Conservation (phyloP, 1,140 invertebrate genomes). For the Aphaenogaster floridana region DNA sequence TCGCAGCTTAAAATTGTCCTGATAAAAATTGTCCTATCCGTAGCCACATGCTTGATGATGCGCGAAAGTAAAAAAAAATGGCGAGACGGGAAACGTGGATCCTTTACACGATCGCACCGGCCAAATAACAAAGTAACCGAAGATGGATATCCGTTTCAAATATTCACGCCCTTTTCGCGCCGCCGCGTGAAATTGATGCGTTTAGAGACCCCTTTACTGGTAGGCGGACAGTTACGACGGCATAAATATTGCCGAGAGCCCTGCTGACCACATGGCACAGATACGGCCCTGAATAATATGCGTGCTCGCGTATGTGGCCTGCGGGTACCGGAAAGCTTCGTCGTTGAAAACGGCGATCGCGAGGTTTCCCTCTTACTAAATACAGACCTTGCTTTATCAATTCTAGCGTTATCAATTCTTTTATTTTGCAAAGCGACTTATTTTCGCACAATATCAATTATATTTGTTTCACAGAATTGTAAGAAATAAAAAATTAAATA, state of each 20-base stretch:
- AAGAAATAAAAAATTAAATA: background rate
- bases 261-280: conserved; percentile 84
- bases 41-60: background rate
- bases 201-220: conserved; percentile 85
- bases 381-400: background rate
- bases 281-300: conserved; percentile 77
- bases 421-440: background rate
- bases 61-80: conserved; percentile 35
- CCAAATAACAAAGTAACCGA: conserved; percentile 83
- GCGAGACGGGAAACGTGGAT: conserved; percentile 64
- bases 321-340: conserved; percentile 64
- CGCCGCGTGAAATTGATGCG: conserved; percentile 85
- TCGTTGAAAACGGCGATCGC: conserved; percentile 47
- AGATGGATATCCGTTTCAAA: conserved; percentile 87
- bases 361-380: conserved; percentile 25
- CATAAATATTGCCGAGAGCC: conserved; percentile 85
- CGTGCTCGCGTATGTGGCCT: conserved; percentile 57
- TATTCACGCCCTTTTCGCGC: conserved; percentile 86
- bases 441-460: background rate
- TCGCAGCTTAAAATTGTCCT: background rate
- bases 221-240: conserved; percentile 85
- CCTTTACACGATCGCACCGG: conserved; percentile 70
- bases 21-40: background rate
- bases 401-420: background rate
- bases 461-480: background rate